Conservation (phyloP, 2,113 vertebrate species). For the Rutilus rutilus region DNA sequence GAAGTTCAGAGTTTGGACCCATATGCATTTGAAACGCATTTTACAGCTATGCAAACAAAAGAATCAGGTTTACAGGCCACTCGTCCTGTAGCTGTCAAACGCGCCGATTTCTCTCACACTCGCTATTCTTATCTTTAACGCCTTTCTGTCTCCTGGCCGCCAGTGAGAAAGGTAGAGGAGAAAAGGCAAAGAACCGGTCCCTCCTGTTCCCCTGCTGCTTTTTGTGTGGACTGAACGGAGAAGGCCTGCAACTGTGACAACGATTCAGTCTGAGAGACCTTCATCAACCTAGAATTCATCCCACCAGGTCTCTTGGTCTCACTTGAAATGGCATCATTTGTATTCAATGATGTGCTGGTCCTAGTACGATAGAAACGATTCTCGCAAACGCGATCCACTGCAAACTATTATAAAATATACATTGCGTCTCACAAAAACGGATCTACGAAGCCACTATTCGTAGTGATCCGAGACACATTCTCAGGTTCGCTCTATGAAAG, state of each 20-base stretch:
- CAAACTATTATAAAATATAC: slow-evolving; percentile 54
- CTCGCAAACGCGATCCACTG: slow-evolving; percentile 45
- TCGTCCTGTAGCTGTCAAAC: slow-evolving; percentile 10
- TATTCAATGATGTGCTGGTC: slow-evolving; percentile 39
- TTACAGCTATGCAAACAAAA: slow-evolving; percentile 45
- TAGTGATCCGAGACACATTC: neutral
- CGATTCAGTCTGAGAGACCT: slow-evolving; percentile 28
- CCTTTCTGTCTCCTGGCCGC: slow-evolving; percentile 20
- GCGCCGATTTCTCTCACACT: neutral
- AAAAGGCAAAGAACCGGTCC: neutral
- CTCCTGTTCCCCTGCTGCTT: slow-evolving; percentile 25
- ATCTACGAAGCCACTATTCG: slow-evolving; percentile 25
- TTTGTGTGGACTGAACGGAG: slow-evolving; percentile 2
- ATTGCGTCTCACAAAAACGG: slow-evolving; percentile 29
- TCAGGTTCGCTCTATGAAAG: slow-evolving; percentile 46
- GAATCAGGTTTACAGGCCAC: slow-evolving; percentile 26
- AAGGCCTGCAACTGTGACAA: slow-evolving; percentile 9
- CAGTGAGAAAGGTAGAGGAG: neutral
- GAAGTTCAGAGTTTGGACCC: slow-evolving; percentile 52
- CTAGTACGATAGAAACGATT: slow-evolving; percentile 25
- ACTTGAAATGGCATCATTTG: slow-evolving; percentile 36
- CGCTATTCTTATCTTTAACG: slow-evolving; percentile 17
- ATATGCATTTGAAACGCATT: slow-evolving; percentile 46
- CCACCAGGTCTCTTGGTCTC: slow-evolving; percentile 51
- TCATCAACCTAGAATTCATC: slow-evolving; percentile 40